phyloP scores from a whole-genome alignment of 2,888 invertebrate genomes.

The Napeogenes inachia region DNA sequence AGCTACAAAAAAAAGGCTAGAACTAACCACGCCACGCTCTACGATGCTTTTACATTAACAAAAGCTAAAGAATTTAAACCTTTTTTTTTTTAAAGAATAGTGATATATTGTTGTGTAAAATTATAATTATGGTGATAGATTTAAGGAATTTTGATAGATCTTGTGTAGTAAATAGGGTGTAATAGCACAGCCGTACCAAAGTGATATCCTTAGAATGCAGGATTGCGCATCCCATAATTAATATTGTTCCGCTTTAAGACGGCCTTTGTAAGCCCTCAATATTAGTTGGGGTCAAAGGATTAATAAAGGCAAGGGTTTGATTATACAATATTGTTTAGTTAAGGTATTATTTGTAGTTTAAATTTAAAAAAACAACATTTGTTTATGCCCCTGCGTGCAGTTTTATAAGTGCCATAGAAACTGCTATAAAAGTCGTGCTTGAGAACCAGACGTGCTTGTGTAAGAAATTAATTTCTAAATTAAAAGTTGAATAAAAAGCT shows the following conservation, averaged over 20 bases:
- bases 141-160: not conserved
- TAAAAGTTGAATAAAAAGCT: no score
- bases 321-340: conserved; percentile 5
- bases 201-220: conserved; percentile 45
- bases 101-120: no score
- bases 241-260: conserved; percentile 33
- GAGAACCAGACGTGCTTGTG: no score
- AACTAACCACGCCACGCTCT: no score
- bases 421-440: no score
- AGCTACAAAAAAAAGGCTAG: no score
- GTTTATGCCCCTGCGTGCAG: not conserved
- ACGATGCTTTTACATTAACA: no score
- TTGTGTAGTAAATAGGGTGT: conserved; percentile 8
- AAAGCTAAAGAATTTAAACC: no score
- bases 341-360: not conserved
- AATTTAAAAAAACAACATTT: conserved; percentile 2
- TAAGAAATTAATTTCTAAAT: no score
- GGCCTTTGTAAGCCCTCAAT: conserved; percentile 27
- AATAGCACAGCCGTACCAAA: conserved; percentile 39
- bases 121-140: not conserved
- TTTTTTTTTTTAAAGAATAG: no score
- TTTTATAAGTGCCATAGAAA: no score
- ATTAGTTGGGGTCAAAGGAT: conserved; percentile 24
- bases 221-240: conserved; percentile 34
- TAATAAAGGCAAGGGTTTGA: conserved; percentile 20